These are phyloP conservation scores for Lepilemur ruficaudatus DNA, from an alignment of 2,797 vertebrate species.

Conservation along the genomic window DNA sequence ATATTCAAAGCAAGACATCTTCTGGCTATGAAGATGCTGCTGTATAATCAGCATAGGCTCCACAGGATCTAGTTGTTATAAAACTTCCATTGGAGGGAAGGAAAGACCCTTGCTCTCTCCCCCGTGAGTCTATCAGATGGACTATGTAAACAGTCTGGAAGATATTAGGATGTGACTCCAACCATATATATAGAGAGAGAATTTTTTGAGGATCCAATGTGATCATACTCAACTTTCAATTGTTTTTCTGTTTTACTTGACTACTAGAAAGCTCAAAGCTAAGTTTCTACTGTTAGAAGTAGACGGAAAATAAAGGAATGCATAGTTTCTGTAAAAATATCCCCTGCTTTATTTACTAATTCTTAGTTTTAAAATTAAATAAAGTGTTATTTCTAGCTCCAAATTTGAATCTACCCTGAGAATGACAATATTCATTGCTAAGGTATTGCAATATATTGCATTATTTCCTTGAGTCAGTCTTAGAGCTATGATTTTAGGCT, in stretches of 20 bases:
- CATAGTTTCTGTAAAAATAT: neutral
- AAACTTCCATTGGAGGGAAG: neutral
- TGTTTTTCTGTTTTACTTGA: neutral
- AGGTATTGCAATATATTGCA: neutral
- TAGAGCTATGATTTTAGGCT: neutral
- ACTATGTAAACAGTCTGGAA: neutral
- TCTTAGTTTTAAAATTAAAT: neutral
- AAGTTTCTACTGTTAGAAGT: neutral
- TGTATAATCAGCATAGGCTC: rapidly evolving
- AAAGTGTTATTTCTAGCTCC: neutral
- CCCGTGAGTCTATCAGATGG: neutral
- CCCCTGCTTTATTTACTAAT: neutral
- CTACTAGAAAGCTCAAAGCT: neutral
- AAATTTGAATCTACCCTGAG: neutral
- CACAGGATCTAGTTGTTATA: neutral
- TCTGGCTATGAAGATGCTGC: neutral
- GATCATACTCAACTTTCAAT: neutral
- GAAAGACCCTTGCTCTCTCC: neutral
- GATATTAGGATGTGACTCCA: neutral
- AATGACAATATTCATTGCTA: neutral
- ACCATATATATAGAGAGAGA: too few species aligned
- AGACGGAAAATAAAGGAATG: neutral
- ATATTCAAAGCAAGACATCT: neutral
- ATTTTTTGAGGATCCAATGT: neutral
- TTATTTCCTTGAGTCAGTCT: neutral